Conservation (phyloP, 2,888 invertebrate species). For the Drosophila melanosoma region DNA sequence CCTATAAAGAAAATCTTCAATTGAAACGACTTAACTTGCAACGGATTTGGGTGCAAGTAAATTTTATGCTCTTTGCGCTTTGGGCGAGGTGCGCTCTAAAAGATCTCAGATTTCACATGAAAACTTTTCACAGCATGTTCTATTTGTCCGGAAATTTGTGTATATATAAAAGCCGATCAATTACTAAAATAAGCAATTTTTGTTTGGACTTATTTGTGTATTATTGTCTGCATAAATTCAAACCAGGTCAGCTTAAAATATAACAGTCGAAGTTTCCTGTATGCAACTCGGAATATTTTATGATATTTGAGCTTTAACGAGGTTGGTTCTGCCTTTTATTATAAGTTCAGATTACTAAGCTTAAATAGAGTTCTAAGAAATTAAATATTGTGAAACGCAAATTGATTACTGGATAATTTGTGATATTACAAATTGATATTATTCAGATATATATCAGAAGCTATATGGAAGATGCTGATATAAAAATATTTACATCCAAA, state of each 20-base stretch:
- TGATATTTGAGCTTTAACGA: conserved; percentile 24
- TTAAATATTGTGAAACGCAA: not conserved
- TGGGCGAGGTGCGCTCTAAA: not conserved
- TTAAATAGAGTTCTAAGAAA: not conserved
- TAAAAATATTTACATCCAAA: not conserved
- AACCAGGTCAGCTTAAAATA: not conserved
- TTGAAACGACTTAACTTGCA: conserved; percentile 25
- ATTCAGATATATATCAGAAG: not conserved
- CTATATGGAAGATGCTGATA: not conserved
- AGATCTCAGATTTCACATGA: not conserved
- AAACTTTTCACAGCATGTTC: not conserved
- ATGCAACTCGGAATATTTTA: conserved; percentile 19
- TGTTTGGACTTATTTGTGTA: not conserved
- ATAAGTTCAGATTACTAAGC: not conserved
- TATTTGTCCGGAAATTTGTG: not conserved
- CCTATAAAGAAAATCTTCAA: conserved; percentile 33
- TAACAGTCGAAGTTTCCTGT: conserved; percentile 2
- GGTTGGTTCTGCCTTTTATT: conserved; percentile 1
- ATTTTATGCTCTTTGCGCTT: conserved; percentile 4
- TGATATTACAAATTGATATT: not conserved
- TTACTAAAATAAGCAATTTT: not conserved
- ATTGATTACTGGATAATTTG: not conserved
- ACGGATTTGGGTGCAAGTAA: conserved; percentile 26
- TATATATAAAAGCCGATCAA: not conserved
- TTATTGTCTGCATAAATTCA: not conserved